These are phyloP conservation scores for Dynastes grantii DNA, from an alignment of 2,888 invertebrate species.

Conservation along the genomic window DNA sequence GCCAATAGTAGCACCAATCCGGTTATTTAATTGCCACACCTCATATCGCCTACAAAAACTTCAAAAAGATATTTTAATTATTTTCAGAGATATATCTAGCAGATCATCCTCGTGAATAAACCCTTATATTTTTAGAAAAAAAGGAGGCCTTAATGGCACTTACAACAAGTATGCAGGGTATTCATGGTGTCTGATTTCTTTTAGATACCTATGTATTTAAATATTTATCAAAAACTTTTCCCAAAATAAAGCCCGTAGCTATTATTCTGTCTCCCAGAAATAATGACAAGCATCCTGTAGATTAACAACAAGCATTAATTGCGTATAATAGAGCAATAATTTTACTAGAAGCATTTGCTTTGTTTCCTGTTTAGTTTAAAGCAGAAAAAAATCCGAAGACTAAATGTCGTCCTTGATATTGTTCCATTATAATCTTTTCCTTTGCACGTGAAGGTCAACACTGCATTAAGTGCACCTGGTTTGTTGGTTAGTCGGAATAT, in stretches of 20 bases:
- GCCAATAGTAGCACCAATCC: no score
- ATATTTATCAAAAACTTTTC: no score
- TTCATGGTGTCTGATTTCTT: no score
- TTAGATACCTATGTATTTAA: neutral
- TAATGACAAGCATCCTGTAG: neutral
- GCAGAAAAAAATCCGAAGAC: slow-evolving; percentile 11
- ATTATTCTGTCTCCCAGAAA: neutral
- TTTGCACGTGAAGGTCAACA: slow-evolving; percentile 34
- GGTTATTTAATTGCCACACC: no score
- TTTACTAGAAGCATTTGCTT: slow-evolving; percentile 14
- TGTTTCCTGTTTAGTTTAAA: slow-evolving; percentile 10
- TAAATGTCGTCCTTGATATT: slow-evolving; percentile 43
- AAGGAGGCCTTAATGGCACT: no score
- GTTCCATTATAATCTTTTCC: slow-evolving; percentile 29
- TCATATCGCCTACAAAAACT: no score
- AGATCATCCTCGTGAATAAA: no score
- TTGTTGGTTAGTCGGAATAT: slow-evolving; percentile 36
- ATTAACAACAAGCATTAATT: neutral
- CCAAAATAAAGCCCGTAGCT: neutral
- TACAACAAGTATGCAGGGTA: no score
- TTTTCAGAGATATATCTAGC: no score
- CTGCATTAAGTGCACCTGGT: slow-evolving; percentile 30
- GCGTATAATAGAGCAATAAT: slow-evolving; percentile 10
- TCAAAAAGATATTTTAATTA: no score
- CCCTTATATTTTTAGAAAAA: no score